A percentile compares a stretch with the other conserved stretches of the same genome.
These are phyloP conservation scores for Potorous gilbertii DNA, from an alignment of 2,797 vertebrate species.

Conservation along the genomic window DNA sequence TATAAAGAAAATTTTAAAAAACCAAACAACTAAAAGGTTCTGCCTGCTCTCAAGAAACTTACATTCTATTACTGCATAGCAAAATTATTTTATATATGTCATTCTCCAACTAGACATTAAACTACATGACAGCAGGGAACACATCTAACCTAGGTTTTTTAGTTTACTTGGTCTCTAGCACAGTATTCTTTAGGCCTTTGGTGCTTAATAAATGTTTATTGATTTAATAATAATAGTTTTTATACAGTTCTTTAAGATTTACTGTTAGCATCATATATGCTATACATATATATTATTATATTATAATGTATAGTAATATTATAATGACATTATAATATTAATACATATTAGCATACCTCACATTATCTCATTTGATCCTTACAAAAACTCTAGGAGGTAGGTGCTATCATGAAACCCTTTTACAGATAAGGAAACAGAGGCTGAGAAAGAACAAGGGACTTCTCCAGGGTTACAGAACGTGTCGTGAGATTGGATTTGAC, in stretches of 20 bases:
- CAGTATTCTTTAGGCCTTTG: slow-evolving; percentile 5
- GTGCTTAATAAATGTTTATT: slow-evolving; percentile 30
- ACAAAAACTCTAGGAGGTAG: background rate
- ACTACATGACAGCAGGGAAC: slow-evolving; percentile 15
- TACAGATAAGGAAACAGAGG: background rate
- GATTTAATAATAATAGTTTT: background rate
- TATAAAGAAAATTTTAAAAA: background rate
- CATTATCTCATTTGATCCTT: background rate
- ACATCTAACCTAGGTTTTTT: background rate
- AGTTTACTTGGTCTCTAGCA: background rate
- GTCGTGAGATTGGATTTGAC: slow-evolving; percentile 10
- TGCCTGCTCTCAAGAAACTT: background rate
- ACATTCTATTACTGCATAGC: too few relatives aligned
- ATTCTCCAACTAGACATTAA: background rate
- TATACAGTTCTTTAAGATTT: background rate
- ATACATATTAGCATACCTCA: background rate
- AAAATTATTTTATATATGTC: background rate
- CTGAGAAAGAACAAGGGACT: background rate
- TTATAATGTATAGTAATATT: too few relatives aligned
- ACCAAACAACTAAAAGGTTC: background rate
- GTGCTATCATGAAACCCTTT: background rate
- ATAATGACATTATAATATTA: too few relatives aligned
- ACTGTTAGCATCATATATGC: background rate
- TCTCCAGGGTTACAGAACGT: background rate
- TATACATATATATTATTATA: too few relatives aligned